Base-by-base conservation (phyloP, 2,888 invertebrate species). In the Diplazon laetatorius region DNA sequence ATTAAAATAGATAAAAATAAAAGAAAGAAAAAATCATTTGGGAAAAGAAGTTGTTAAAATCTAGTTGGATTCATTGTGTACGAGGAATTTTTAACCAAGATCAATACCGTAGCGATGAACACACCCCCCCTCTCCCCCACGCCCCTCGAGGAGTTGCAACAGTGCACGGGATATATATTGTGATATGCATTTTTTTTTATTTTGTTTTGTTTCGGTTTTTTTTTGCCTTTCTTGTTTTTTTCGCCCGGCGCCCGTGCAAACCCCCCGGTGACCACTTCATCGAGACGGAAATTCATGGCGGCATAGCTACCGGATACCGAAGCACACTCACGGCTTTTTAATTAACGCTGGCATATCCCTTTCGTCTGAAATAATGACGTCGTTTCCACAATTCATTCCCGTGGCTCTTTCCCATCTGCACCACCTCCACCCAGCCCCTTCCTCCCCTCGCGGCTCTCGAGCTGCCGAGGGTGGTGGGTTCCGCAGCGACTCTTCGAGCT, bases 341-440 rank as follows among this genome's bases (percentile, higher is more conserved):
- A 81, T 81, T 80, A 82, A 81, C 52, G 65, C 57, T 25, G 44
- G 63, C 63, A 63, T 73, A 78, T 70, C 63, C 50, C 70, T 76
- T 80, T 57, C 59, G 57, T 57, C 35, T 66, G 71, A 70, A 79
- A 79, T 80, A 79, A 82, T 79, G 77, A 80, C 76, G 75, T 76
- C 73, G 80, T 72, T 77, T 70, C 70, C 50, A 35, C 50, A 48
- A 66, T 74, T 62, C 77, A 66, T 6, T 18, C 59, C 48, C 30
- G 30, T 30, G 30, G 30, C 9, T 48, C 35, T 46, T 25, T 1
- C 25, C 30, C 14, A 20, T 8, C 52, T n/a, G n/a, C n/a, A n/a
- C n/a, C n/a, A n/a, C n/a, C n/a, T n/a, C 1, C n/a, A 42, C 62
- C 30, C 3, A 44, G 8, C 2, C 9, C 35, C 14, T 3, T 4